Evolutionary conservation across 2,113 vertebrate species (phyloP).

Genomic region (Gavialis gangeticus): DNA sequence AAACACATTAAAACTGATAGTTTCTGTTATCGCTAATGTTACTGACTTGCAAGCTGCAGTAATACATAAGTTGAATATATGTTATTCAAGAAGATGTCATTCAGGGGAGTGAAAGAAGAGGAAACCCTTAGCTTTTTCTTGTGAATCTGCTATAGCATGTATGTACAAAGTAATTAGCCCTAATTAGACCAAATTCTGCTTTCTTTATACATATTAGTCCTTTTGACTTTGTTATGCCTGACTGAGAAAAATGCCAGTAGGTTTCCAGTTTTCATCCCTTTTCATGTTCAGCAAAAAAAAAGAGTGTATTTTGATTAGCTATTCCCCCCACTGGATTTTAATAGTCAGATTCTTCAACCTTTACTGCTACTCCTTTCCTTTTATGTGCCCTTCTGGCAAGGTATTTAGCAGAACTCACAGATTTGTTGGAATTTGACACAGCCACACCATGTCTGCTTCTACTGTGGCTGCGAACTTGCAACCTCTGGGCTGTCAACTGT

Average conservation of each 20-base stretch:
- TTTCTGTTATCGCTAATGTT: constrained; percentile 13
- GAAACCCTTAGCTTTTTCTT: not conserved
- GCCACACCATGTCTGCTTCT: no score
- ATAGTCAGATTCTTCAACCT: not conserved
- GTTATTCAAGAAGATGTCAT: constrained; percentile 31
- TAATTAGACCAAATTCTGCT: constrained; percentile 16
- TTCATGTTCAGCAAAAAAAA: not conserved
- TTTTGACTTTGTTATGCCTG: constrained; percentile 32
- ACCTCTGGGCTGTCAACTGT: no score
- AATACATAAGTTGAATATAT: constrained; percentile 1
- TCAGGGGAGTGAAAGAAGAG: constrained; percentile 6
- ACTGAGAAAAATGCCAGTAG: not conserved
- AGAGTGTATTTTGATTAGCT: constrained; percentile 10
- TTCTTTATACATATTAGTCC: constrained; percentile 13
- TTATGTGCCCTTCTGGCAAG: no score
- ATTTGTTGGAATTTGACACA: no score
- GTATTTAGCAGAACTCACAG: no score
- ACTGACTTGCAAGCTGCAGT: not conserved
- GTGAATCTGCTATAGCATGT: not conserved
- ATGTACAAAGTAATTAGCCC: constrained; percentile 27
- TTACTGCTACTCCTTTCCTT: no score
- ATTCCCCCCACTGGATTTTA: constrained; percentile 1
- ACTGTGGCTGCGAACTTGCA: no score
- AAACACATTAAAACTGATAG: not conserved
- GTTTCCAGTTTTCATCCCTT: constrained; percentile 9